Evolutionary conservation across 2,797 vertebrate species (phyloP).

Genomic region (Numenius phaeopus): DNA sequence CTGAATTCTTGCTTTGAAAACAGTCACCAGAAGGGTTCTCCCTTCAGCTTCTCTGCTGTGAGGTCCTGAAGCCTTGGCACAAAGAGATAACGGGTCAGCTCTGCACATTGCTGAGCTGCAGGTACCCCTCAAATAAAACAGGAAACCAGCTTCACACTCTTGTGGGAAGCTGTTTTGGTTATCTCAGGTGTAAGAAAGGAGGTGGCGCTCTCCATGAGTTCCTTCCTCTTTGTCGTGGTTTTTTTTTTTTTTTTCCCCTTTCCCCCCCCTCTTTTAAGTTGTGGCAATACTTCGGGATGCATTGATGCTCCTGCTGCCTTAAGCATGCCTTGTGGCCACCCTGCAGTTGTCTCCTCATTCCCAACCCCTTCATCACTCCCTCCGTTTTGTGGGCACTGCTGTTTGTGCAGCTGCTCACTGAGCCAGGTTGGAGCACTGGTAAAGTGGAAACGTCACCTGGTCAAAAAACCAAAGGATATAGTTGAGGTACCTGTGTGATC

Average conservation of each 20-base stretch:
- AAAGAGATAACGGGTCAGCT: not conserved
- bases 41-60: not conserved
- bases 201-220: not conserved
- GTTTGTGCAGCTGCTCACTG: not conserved
- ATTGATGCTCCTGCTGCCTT: not conserved
- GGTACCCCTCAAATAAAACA: not conserved
- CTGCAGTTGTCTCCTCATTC: not conserved
- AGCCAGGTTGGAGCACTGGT: not conserved
- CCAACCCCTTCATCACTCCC: not conserved
- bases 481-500: not conserved
- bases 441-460: not conserved
- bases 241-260: not conserved
- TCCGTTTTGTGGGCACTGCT: not conserved
- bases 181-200: not conserved
- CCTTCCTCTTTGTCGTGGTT: not conserved
- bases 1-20: not conserved
- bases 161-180: not conserved
- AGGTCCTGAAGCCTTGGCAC: not conserved
- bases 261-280: accelerated
- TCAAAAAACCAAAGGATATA: not conserved
- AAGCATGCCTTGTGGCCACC: accelerated
- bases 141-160: not conserved
- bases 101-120: not conserved
- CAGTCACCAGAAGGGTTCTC: not conserved
- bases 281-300: not conserved